A percentile compares a stretch with the other conserved stretches of the same genome.
Evolutionary conservation across 2,113 vertebrate genomes (phyloP).

Genomic region (Rhea pennata): DNA sequence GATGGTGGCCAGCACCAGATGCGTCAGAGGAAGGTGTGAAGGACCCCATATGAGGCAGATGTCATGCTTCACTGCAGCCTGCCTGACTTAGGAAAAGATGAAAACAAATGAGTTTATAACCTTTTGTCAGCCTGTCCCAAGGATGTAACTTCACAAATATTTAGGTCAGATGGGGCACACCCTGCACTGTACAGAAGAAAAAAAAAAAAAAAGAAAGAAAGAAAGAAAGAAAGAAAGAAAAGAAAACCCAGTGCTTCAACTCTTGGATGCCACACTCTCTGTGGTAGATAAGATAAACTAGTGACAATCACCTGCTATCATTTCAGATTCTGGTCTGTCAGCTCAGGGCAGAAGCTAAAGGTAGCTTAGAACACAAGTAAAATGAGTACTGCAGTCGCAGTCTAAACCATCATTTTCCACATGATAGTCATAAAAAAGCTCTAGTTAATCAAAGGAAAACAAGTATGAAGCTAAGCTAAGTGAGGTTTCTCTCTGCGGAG

Average conservation of each 20-base stretch:
- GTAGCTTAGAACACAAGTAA: not conserved
- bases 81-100: not conserved
- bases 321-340: rapidly evolving
- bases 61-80: not conserved
- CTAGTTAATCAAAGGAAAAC: not conserved
- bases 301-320: rapidly evolving
- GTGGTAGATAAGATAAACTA: conserved; percentile 10
- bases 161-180: conserved; percentile 69
- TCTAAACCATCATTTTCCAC: not conserved
- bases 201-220: not conserved
- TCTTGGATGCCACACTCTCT: not conserved
- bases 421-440: not conserved
- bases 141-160: conserved; percentile 71
- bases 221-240: not conserved
- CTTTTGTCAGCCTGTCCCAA: conserved; percentile 69
- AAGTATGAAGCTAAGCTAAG: not conserved
- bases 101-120: conserved; percentile 77
- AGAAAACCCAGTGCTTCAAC: not conserved
- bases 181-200: conserved; percentile 35
- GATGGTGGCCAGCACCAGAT: not conserved
- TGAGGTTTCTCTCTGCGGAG: not conserved
- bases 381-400: not conserved
- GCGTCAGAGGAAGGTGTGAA: conserved; percentile 48
- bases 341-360: not conserved
- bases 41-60: not conserved